Conservation (phyloP, 2,113 vertebrate species). For the Eidolon helvum region DNA sequence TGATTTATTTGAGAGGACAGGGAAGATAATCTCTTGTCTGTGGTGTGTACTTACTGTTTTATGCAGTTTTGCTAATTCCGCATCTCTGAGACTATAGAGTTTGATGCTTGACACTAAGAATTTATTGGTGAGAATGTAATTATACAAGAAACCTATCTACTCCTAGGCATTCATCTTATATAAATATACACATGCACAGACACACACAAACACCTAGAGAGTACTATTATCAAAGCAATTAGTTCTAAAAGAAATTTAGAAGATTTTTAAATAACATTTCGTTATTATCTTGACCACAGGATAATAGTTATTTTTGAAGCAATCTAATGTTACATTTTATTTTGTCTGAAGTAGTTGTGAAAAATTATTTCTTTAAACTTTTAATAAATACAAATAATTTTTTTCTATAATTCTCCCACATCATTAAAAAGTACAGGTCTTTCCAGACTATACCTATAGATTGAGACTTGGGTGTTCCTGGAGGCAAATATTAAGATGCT, state of each 20-base stretch:
- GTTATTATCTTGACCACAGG: neutral
- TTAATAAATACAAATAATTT: constrained; percentile 7
- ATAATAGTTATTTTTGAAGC: constrained; percentile 13
- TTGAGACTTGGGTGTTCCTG: neutral
- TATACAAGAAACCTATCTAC: neutral
- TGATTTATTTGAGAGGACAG: neutral
- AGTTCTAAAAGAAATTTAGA: neutral
- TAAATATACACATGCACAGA: neutral
- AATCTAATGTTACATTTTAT: neutral
- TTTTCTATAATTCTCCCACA: neutral
- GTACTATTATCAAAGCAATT: neutral
- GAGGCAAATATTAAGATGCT: neutral
- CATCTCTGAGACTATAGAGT: neutral
- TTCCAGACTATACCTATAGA: neutral
- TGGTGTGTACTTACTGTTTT: neutral
- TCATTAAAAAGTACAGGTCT: neutral
- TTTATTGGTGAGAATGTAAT: neutral
- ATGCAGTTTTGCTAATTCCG: neutral
- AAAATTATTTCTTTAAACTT: neutral
- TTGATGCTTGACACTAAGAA: neutral
- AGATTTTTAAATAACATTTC: constrained; percentile 29
- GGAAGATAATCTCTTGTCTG: neutral
- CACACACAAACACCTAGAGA: neutral
- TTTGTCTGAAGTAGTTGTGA: neutral
- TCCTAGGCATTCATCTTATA: neutral